These are phyloP conservation scores for Ecliptopera silaceata DNA, from an alignment of 2,888 invertebrate genomes.

Conservation along the genomic window DNA sequence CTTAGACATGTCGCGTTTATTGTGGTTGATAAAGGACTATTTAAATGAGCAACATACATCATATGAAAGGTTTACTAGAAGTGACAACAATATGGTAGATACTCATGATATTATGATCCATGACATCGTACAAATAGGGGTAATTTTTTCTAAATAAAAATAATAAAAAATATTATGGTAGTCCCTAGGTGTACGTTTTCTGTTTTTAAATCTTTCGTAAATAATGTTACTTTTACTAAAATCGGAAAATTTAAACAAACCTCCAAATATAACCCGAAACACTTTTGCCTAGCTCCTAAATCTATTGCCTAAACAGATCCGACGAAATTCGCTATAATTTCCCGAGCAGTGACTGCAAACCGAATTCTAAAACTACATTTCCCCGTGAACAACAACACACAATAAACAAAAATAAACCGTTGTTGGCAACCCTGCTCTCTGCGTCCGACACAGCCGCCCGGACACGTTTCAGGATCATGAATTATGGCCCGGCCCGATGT, in stretches of 20 bases:
- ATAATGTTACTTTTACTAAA: too few species aligned
- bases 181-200: too few species aligned
- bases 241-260: too few species aligned
- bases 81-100: constrained; percentile 9
- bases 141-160: too few species aligned
- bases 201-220: too few species aligned
- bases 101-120: neutral
- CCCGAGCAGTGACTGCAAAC: constrained; percentile 29
- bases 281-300: constrained; percentile 10
- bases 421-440: constrained; percentile 64
- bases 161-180: too few species aligned
- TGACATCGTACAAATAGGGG: neutral
- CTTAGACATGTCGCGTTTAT: constrained; percentile 42
- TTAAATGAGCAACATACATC: constrained; percentile 30
- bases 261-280: neutral
- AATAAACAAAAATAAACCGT: constrained; percentile 54
- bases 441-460: constrained; percentile 77
- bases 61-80: constrained; percentile 10
- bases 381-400: constrained; percentile 37
- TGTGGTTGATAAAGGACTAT: constrained; percentile 32
- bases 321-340: constrained; percentile 27
- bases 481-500: constrained; percentile 83
- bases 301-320: constrained; percentile 23
- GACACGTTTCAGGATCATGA: constrained; percentile 83
- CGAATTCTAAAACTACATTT: constrained; percentile 40